Conservation (phyloP, 2,888 invertebrate genomes). For the Alloplasta piceator region DNA sequence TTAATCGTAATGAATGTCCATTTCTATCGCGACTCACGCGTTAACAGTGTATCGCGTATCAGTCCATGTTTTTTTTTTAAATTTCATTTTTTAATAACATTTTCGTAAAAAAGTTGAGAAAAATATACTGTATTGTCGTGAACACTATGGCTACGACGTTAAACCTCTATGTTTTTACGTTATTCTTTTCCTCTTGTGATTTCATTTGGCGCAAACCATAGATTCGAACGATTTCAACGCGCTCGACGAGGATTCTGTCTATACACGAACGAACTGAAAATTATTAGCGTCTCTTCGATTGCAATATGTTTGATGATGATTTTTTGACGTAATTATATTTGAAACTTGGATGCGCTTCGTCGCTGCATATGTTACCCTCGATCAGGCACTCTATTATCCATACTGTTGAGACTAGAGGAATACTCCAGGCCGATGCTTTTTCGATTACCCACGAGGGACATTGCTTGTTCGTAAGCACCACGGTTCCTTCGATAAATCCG, state of each 20-base stretch:
- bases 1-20: background rate
- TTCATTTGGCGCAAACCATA: conserved; percentile 33
- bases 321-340: conserved; percentile 84
- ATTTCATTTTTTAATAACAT: conserved; percentile 27
- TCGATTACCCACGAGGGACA: conserved; percentile 85
- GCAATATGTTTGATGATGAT: conserved; percentile 55
- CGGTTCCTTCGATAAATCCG: conserved; percentile 77
- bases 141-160: conserved; percentile 34
- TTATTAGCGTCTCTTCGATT: conserved; percentile 52
- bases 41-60: conserved; percentile 26
- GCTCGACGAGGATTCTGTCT: too few species aligned
- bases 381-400: conserved; percentile 90
- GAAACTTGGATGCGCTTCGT: conserved; percentile 85
- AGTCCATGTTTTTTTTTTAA: conserved; percentile 22
- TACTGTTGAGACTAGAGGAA: conserved; percentile 88
- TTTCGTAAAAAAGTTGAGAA: conserved; percentile 58
- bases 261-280: background rate
- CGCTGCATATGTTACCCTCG: conserved; percentile 85
- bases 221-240: conserved; percentile 14
- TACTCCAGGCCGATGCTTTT: conserved; percentile 85
- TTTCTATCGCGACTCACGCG: conserved; percentile 17
- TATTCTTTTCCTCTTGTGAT: conserved; percentile 10
- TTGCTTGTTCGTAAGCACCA: conserved; percentile 87
- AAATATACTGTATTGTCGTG: conserved; percentile 58
- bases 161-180: conserved; percentile 8